Conservation (phyloP, 2,797 vertebrate species). For the Babyrousa celebensis region DNA sequence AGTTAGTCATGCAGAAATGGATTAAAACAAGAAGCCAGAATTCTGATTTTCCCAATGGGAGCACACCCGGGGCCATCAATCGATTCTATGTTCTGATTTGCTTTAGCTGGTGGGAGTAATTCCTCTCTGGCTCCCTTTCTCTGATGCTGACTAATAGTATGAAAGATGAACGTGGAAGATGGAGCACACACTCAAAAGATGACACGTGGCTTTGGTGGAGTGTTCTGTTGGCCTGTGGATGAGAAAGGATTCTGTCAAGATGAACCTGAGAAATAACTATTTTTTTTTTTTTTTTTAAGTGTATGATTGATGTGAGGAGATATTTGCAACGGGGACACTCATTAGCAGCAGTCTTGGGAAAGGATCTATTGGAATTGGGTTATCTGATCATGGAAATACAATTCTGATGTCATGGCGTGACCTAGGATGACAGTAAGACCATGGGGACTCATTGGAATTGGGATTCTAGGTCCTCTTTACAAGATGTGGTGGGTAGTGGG, state of each 20-base stretch:
- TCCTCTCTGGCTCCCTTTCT: constrained; percentile 9
- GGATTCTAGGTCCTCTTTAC: neutral
- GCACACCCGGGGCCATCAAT: neutral
- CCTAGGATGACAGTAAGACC: neutral
- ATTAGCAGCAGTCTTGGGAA: constrained; percentile 44
- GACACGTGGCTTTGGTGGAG: neutral
- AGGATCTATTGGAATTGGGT: neutral
- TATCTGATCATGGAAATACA: neutral
- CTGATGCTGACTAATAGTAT: neutral
- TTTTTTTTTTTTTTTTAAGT: neutral
- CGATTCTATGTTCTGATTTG: neutral
- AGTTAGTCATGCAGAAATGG: constrained; percentile 21
- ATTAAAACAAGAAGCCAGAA: constrained; percentile 19
- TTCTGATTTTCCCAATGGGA: constrained; percentile 25
- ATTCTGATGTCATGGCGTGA: neutral
- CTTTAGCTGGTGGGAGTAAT: neutral
- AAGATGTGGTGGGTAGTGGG: neutral
- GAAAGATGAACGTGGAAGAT: neutral
- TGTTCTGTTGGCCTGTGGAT: neutral
- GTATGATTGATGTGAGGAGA: neutral
- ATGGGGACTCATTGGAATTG: neutral
- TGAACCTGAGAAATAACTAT: constrained; percentile 22
- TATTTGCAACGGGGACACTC: constrained; percentile 17
- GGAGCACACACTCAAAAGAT: neutral
- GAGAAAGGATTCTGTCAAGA: constrained; percentile 36